Base-by-base conservation (phyloP, 1,140 invertebrate species). In the Procambarus virginalis region DNA sequence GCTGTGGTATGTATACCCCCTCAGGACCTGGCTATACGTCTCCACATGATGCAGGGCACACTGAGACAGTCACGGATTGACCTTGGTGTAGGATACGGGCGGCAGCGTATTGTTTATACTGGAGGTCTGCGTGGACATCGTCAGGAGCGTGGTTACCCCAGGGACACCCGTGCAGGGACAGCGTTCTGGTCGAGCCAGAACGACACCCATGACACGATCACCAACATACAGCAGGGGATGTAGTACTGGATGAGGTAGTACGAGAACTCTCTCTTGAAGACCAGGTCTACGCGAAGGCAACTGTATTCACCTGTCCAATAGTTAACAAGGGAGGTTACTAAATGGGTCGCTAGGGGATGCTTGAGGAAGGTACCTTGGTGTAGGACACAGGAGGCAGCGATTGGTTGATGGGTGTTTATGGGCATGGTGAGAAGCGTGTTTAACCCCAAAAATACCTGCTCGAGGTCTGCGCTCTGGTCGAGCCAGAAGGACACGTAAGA, bases 241-340 rank as follows among this genome's bases (percentile, higher is more conserved):
- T 99, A 98, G 94, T 98, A 98, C 91, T 99, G 98, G 93, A 99
- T 98, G 92, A 99, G 95, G 95, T 99, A 99, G 96, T 99, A 99
- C 95, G 97, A 97, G 96, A 99, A 99, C 95, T 99, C 98, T 93
- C 98, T 95, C 94, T 98, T 98, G 96, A 99, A 98, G 92, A 98
- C 95, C 92, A 99, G 95, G 94, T 98, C 97, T 93, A 99, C 98
- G 94, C 98, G 98, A 92, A 99, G 94, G 94, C 98, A 99, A 95
- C 98, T 99, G 96, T 95, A 95, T 85, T 93, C 93, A 70, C 95
- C 95, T 95, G 91, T 92, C 84, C 80, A 75, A 89, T 70, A 90
- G 92, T 95, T 95, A 75, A 95, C 95, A 34, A 95, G 92, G 49
- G 60, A 64, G 95, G 95, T 95, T 92, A 95, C 95, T 46, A 95